These are phyloP conservation scores for Spongilla lacustris DNA, from an alignment of 37 sponge, comb jelly and placozoan genomes.

Conservation along the genomic window DNA sequence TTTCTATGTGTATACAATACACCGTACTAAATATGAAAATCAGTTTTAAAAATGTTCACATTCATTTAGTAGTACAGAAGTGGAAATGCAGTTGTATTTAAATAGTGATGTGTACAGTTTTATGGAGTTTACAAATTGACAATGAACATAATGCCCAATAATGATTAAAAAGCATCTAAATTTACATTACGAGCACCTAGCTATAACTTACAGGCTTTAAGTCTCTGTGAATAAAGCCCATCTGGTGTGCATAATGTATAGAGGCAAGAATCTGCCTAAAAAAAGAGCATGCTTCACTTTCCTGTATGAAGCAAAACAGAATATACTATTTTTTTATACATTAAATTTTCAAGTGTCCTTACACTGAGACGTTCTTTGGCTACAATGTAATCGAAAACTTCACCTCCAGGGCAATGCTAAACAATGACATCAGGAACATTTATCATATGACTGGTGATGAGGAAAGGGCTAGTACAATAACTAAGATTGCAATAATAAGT, in stretches of 20 bases:
- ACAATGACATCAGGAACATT: background rate
- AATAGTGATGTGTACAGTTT: too few relatives aligned
- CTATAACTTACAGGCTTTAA: constrained; percentile 86
- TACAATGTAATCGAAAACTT: constrained; percentile 96
- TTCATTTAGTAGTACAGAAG: too few relatives aligned
- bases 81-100: too few relatives aligned
- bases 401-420: constrained; percentile 91
- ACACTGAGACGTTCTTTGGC: constrained; percentile 86
- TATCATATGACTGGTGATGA: background rate
- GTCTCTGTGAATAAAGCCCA: constrained; percentile 85
- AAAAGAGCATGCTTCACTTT: constrained; percentile 85
- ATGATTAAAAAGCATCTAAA: too few relatives aligned
- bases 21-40: too few relatives aligned
- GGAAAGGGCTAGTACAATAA: too few relatives aligned
- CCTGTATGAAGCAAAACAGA: constrained; percentile 41
- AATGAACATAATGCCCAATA: too few relatives aligned
- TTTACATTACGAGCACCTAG: too few relatives aligned
- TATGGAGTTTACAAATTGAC: too few relatives aligned
- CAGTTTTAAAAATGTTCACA: too few relatives aligned
- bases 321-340: background rate
- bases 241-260: constrained; percentile 73
- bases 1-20: too few relatives aligned
- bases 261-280: constrained; percentile 91
- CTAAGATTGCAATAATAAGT: too few relatives aligned
- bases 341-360: background rate